Percentiles rank a stretch among this genome's conserved stretches.
These are phyloP conservation scores for Palythoa grandiflora DNA, from an alignment of 92 coral and sea anemone genomes.

Conservation along the genomic window DNA sequence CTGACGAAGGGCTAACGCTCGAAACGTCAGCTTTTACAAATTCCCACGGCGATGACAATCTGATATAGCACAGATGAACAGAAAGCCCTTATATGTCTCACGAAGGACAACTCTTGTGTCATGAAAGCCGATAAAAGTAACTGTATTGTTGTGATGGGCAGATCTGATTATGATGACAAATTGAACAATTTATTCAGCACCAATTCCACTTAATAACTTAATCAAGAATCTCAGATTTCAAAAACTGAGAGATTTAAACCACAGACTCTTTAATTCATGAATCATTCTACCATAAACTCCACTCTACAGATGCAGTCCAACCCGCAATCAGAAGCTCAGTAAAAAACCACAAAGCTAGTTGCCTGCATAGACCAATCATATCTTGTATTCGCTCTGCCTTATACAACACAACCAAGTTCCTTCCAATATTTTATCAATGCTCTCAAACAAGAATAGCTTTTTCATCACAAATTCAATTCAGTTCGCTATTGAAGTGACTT, in stretches of 20 bases:
- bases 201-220: slow-evolving; percentile 39
- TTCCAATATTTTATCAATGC: slow-evolving; percentile 43
- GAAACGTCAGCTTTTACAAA: too few relatives aligned
- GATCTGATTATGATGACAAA: slow-evolving; percentile 53
- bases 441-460: slow-evolving; percentile 37
- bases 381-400: slow-evolving; percentile 49
- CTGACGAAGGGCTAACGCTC: too few relatives aligned
- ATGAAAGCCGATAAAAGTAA: slow-evolving; percentile 63
- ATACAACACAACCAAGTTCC: slow-evolving; percentile 52
- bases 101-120: slow-evolving; percentile 39
- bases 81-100: slow-evolving; percentile 23
- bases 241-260: slow-evolving; percentile 53
- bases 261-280: slow-evolving; percentile 48
- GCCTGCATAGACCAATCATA: slow-evolving; percentile 60
- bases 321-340: slow-evolving; percentile 56
- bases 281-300: slow-evolving; percentile 55
- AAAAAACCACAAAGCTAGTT: slow-evolving; percentile 8
- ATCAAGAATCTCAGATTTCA: slow-evolving; percentile 36
- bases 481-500: slow-evolving; percentile 43
- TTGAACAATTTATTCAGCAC: slow-evolving; percentile 48
- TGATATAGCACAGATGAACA: slow-evolving; percentile 34
- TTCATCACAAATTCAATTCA: slow-evolving; percentile 47
- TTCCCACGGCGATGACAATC: too few relatives aligned
- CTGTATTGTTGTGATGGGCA: slow-evolving; percentile 64
- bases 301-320: slow-evolving; percentile 47